These are phyloP conservation scores for Acropternis orthonyx DNA, from an alignment of 2,797 vertebrate species.

Conservation along the genomic window DNA sequence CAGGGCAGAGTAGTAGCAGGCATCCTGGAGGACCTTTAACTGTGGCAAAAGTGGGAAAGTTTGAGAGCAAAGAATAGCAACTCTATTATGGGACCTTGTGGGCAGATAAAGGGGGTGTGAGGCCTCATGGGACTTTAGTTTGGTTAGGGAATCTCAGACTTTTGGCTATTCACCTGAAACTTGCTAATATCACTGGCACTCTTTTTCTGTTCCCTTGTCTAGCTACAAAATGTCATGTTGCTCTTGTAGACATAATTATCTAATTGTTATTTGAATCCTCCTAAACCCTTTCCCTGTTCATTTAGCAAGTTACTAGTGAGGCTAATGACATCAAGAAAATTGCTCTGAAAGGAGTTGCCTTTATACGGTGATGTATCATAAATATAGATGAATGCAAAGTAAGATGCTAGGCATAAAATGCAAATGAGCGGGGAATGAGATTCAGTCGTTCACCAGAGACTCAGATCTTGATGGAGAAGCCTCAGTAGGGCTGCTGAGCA, in stretches of 20 bases:
- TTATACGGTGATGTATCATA: conserved; percentile 67
- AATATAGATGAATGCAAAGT: conserved; percentile 76
- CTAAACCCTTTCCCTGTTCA: conserved; percentile 54
- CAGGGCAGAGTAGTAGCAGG: neutral
- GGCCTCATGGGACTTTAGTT: neutral
- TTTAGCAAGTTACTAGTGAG: conserved; percentile 63
- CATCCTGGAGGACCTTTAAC: neutral
- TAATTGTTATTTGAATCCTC: conserved; percentile 61
- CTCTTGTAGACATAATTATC: conserved; percentile 61
- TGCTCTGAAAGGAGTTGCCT: conserved; percentile 67
- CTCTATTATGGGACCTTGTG: neutral
- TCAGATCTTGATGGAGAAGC: conserved; percentile 61
- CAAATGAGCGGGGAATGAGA: conserved; percentile 74
- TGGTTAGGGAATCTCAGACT: neutral
- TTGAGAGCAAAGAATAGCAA: neutral
- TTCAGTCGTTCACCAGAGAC: conserved; percentile 67
- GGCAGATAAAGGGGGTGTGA: fast-evolving
- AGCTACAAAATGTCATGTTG: conserved; percentile 23
- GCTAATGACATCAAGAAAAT: conserved; percentile 72
- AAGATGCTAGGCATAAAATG: conserved; percentile 72
- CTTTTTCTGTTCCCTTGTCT: neutral
- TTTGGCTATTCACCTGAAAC: neutral
- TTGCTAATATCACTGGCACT: neutral
- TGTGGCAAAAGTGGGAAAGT: neutral
- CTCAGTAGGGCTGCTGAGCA: conserved; percentile 67